Base-by-base conservation (phyloP, 2,888 invertebrate species). In the Pterostichus madidus region DNA sequence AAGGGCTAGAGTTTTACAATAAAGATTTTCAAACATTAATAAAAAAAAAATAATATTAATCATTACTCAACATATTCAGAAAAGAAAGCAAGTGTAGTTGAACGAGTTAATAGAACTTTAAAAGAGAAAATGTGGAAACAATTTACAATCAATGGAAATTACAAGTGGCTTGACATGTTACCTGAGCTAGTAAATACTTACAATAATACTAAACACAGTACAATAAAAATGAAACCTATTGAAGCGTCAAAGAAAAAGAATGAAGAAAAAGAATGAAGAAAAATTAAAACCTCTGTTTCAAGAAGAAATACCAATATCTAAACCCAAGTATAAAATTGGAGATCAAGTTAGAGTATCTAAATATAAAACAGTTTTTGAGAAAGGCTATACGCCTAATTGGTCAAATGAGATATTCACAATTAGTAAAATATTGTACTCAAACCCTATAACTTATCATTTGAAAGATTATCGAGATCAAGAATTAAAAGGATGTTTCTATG, bases 301-400 rank as follows among this genome's bases (percentile, higher is more conserved):
- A 61, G 84, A 86, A 81, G 77, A 84, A 31, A 85, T 86, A 85
- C 84, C 87, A 81, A 84, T 73, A 24, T 84, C 77, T 32, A 32
- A 46, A 17, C 75, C 68, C 17, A 86, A 86, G 82, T 86, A 84
- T 81, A 86, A 85, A 84, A 83, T 87, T 76, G 87, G 86, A 7
- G 87, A 89, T 84, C 84, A 86, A 32, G 88, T 89, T 5, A 84
- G 88, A 4, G 86, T 89, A 31, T 86, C 86, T 71, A 88, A 87
- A 84, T 83, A 84, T 15, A 88, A 87, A 85, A 84, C 84, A n/a
- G 59, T 86, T 5, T 88, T 88, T 83, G 86, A 86, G 11, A 88
- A 89, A 85, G 87, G 87, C 5, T 89, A 87, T 68, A 86, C 86
- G 6, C 87, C 87, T 0, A 87, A 87, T 82, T 89, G 88, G 87